Percentiles rank a stretch among this genome's conserved stretches.
Conservation (phyloP, 2,888 invertebrate genomes). For the Drosophila rellima region DNA sequence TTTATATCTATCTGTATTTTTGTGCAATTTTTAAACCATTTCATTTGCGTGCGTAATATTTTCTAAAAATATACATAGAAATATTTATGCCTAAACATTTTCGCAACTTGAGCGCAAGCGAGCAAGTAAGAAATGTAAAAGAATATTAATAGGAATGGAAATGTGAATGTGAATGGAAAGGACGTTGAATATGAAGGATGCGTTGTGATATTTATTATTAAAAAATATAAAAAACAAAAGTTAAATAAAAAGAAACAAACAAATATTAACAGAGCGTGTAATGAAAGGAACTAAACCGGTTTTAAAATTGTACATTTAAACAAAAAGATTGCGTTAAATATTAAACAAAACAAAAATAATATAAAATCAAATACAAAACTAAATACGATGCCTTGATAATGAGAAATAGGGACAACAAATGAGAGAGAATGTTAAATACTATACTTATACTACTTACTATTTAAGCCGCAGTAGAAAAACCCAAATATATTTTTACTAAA, state of each 20-base stretch:
- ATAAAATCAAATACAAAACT: constrained; percentile 39
- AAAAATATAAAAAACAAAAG: constrained; percentile 70
- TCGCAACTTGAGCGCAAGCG: constrained; percentile 17
- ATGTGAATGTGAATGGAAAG: constrained; percentile 21
- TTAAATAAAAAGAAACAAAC: constrained; percentile 37
- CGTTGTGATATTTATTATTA: constrained; percentile 86
- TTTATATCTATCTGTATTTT: constrained; percentile 59
- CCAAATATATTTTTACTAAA: constrained; percentile 81
- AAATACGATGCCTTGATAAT: constrained; percentile 71
- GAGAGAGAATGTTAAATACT: constrained; percentile 56
- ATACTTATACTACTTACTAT: constrained; percentile 57
- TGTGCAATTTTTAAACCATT: constrained; percentile 80
- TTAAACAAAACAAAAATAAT: constrained; percentile 28
- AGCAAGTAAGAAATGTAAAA: constrained; percentile 48
- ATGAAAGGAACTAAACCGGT: constrained; percentile 77
- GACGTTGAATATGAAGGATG: constrained; percentile 78
- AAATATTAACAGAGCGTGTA: constrained; percentile 61
- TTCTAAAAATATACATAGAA: constrained; percentile 60
- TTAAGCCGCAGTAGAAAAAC: constrained; percentile 74
- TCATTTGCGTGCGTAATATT: constrained; percentile 72
- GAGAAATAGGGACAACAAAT: constrained; percentile 57
- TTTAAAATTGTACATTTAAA: constrained; percentile 80
- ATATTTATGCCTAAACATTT: constrained; percentile 60
- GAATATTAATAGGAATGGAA: constrained; percentile 9
- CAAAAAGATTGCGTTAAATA: constrained; percentile 40